phyloP scores from a whole-genome alignment of 2,113 vertebrate genomes.

The Python bivittatus region DNA sequence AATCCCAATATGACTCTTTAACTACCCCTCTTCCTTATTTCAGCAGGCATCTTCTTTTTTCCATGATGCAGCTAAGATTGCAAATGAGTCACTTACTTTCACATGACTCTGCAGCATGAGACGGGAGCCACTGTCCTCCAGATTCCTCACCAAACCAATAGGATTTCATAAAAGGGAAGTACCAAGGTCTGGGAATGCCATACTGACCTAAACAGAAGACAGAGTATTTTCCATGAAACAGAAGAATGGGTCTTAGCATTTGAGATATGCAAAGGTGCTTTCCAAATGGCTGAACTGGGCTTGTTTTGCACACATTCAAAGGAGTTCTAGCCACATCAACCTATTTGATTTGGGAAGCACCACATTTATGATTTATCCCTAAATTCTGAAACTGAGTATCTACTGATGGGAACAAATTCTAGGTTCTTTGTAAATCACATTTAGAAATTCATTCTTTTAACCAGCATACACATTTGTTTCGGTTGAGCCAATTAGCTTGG shows the following conservation, averaged over 20 bases:
- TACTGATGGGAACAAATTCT: no score
- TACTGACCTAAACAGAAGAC: constrained; percentile 85
- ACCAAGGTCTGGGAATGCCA: constrained; percentile 94
- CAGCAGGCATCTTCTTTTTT: not conserved
- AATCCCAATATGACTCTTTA: not conserved
- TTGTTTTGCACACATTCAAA: no score
- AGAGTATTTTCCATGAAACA: not conserved
- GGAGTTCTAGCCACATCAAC: no score
- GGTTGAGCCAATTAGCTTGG: not conserved
- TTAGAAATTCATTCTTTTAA: no score
- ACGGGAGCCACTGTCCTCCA: constrained; percentile 65
- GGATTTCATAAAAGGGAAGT: constrained; percentile 90
- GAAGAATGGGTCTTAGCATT: not conserved
- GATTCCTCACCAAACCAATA: constrained; percentile 91
- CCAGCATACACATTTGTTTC: no score
- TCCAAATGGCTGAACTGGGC: not conserved
- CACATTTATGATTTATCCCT: no score
- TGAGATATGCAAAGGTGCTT: not conserved
- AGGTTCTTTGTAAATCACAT: no score
- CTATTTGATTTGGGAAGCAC: no score
- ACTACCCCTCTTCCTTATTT: not conserved
- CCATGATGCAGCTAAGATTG: not conserved
- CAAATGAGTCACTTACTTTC: constrained; percentile 76
- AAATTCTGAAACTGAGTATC: no score
- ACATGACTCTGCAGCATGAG: constrained; percentile 69